Base-by-base conservation (phyloP, 2,797 vertebrate species). In the Coregonus sp. region DNA sequence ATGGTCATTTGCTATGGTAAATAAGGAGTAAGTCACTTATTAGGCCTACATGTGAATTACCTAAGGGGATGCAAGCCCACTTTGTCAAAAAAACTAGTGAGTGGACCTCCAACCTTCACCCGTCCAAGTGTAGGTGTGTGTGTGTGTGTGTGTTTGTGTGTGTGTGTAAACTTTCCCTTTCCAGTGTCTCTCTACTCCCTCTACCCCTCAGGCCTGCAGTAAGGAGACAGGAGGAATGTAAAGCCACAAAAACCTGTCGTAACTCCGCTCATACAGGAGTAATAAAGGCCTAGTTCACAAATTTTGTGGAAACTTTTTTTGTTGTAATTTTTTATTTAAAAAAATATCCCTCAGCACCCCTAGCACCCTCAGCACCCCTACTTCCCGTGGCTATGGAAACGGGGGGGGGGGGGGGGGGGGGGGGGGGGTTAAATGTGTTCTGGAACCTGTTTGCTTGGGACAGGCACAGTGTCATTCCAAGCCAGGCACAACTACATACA, bases 141-240 rank as follows among this genome's bases (percentile, higher is more conserved):
- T 33, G 35, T 14, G 67, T 31, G 29, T 67, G 12, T 61, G 67
- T 31, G 29, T 67, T 25, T 33, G 47, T 18, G 47, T 33, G 35
- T 14, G 67, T 31, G 29, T 67, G 12, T 61, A 72, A 74, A 84
- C 83, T 78, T 83, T 85, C 76, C 76, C 76, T 72, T 70, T 31
- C 12, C 51, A 56, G 18, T n/a, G 54, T 56, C 16, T 18, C 54
- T 16, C 40, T 47, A n/a, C 54, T 56, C 18, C 16, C 18, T 56
- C 18, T 56, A 18, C 16, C 77, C 86, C 83, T 50, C 37, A 69
- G 79, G 80, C 52, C 61, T 71, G 70, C 79, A 76, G 80, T 82
- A 40, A 72, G 68, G 75, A 63, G 72, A 15, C 63, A 12, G 63
- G 29, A 33, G 4, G 14, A 63, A 67, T 4, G 15, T 12, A 75